phyloP scores from a whole-genome alignment of 2,797 vertebrate genomes.

The Rhinella marina region DNA sequence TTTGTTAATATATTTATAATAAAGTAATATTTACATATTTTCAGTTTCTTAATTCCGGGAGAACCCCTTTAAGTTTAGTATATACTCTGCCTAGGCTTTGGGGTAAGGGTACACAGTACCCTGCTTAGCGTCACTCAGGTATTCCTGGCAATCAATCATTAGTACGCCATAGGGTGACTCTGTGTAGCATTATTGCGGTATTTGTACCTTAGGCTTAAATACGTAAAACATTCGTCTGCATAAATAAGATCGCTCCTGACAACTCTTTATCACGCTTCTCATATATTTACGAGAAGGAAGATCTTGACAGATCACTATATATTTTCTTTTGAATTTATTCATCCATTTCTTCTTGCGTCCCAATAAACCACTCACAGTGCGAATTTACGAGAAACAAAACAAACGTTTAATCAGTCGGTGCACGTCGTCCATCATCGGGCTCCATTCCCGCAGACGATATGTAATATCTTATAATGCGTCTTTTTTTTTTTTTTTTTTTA shows the following conservation, averaged over 20 bases:
- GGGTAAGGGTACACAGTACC: neutral
- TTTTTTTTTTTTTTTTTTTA: slow-evolving; percentile 64
- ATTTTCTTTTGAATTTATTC: slow-evolving; percentile 45
- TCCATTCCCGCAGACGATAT: slow-evolving; percentile 39
- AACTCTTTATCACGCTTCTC: slow-evolving; percentile 26
- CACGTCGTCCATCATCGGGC: slow-evolving; percentile 40
- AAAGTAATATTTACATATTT: too few species aligned
- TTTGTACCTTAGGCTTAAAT: neutral
- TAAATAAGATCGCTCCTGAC: slow-evolving; percentile 6
- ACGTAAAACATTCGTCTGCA: neutral
- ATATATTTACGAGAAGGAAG: slow-evolving; percentile 28
- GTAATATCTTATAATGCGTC: slow-evolving; percentile 32
- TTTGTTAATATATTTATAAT: too few species aligned
- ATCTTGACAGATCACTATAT: slow-evolving; percentile 38
- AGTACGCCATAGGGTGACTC: neutral
- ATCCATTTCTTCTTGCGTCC: slow-evolving; percentile 26
- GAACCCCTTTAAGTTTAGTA: neutral
- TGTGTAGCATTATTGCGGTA: neutral
- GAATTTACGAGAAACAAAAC: slow-evolving; percentile 52
- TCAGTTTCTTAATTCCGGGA: too few species aligned
- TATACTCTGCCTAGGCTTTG: neutral
- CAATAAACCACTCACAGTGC: slow-evolving; percentile 44
- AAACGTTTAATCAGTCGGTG: slow-evolving; percentile 46
- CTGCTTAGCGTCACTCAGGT: neutral
- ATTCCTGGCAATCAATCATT: neutral